These are phyloP conservation scores for Crenichthys baileyi DNA, from an alignment of 2,797 vertebrate species.

Conservation along the genomic window DNA sequence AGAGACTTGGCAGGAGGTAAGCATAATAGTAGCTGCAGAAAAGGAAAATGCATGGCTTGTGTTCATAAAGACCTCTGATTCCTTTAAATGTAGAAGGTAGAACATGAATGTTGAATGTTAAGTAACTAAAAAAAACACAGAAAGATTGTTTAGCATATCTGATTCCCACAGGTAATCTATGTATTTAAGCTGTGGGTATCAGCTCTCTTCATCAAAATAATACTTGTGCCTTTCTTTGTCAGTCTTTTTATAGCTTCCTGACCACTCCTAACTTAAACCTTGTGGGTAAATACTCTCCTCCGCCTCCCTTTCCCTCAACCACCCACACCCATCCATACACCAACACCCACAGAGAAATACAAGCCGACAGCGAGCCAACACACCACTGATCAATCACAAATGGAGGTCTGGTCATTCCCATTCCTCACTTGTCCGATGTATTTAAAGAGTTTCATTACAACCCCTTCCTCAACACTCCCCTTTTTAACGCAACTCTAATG, in stretches of 20 bases:
- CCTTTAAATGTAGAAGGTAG: conserved; percentile 7
- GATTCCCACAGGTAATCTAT: conserved; percentile 20
- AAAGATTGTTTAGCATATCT: conserved; percentile 38
- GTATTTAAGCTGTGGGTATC: conserved; percentile 54
- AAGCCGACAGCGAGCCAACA: conserved; percentile 56
- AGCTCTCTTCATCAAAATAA: conserved; percentile 75
- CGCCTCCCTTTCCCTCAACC: conserved; percentile 29
- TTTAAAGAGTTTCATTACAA: conserved; percentile 29
- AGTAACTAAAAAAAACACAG: conserved; percentile 28
- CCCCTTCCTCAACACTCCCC: conserved; percentile 37
- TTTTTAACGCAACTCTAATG: conserved; percentile 26
- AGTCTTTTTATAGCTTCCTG: conserved; percentile 87
- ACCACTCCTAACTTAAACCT: conserved; percentile 72
- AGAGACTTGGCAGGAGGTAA: not conserved
- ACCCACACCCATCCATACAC: conserved; percentile 68
- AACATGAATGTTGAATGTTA: conserved; percentile 60
- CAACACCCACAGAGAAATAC: conserved; percentile 50
- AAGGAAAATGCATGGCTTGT: conserved; percentile 31
- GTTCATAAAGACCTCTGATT: conserved; percentile 55
- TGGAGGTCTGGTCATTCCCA: conserved; percentile 67
- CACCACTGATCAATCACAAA: conserved; percentile 79
- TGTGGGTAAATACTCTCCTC: conserved; percentile 71
- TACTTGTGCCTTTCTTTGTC: conserved; percentile 67
- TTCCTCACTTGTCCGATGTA: conserved; percentile 52
- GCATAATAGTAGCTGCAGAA: not conserved